Base-by-base conservation (phyloP, 1,140 invertebrate genomes). In the Orius laevigatus region DNA sequence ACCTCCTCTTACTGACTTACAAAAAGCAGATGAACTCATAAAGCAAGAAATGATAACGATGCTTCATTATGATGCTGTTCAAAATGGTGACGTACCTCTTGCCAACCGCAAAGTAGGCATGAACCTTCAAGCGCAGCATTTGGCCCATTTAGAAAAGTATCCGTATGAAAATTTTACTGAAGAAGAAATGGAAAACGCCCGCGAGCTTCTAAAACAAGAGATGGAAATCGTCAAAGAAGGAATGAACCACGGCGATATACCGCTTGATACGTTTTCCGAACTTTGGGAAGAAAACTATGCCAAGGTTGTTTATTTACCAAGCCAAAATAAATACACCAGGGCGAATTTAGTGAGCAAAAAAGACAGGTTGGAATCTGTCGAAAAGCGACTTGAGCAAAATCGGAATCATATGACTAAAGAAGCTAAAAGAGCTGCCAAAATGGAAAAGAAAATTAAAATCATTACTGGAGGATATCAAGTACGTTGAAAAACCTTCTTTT, bases 391-490 rank as follows among this genome's bases (percentile, higher is more conserved):
- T 5, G 92, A 97, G 65, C 82, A 84, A 60, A 98, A 97, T 67
- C 71, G 91, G 57, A 76, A 73, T 46, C 88, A 93, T 60, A 97
- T 97, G 93, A 84, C 84, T 8, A 82, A 79, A 52, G 90, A 96
- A 68, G 92, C 92, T 0, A 97, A 96, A 68, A 77, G 82, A 50
- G 95, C 93, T 42, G 87, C 85, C 0, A 98, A 98, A 70, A 81
- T 96, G 70, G 95, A 99, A 64, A 98, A 97, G 62, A 98, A 96
- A 68, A 67, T 98, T 1, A 85, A 92, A 68, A 84, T 97, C 45
- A 69, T 97, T 1, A 85, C 93, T 11, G 92, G 81, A 20, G 87
- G 89, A 11, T 94, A 94, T 70, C 82, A 87, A 69, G 78, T 79
- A 62, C 57, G 57, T 48, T 19, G n/a, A 38, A 12, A 12, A 12